These are phyloP conservation scores for Cranoglanis bouderius DNA, from an alignment of 2,113 vertebrate species.

Conservation along the genomic window DNA sequence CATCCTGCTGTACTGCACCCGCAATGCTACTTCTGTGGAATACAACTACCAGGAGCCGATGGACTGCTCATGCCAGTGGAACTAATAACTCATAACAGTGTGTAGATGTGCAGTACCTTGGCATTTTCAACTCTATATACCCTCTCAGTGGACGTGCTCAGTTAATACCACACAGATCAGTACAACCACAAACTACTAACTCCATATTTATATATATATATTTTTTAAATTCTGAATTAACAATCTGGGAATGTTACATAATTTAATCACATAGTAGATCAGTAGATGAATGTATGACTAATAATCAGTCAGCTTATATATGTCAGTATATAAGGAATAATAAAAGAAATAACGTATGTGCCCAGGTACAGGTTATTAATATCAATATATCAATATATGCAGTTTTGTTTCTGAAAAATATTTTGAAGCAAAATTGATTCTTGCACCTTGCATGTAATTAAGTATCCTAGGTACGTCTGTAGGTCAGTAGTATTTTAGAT, in stretches of 20 bases:
- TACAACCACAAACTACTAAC: conserved; percentile 42
- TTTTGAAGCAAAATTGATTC: conserved; percentile 30
- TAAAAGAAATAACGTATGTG: conserved; percentile 15
- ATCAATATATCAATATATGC: conserved; percentile 16
- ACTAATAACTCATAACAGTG: conserved; percentile 67
- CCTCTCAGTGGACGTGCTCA: conserved; percentile 26
- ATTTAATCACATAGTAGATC: conserved; percentile 36
- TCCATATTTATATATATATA: conserved; percentile 26
- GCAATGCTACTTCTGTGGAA: conserved; percentile 86
- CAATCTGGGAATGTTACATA: conserved; percentile 22
- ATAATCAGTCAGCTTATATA: conserved; percentile 17
- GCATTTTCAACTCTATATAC: conserved; percentile 17
- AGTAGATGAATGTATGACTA: conserved; percentile 1
- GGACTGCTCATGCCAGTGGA: conserved; percentile 97
- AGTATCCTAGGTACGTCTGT: neutral
- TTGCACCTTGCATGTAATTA: conserved; percentile 30
- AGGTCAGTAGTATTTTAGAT: conserved; percentile 4
- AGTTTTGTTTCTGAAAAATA: neutral
- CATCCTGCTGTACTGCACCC: conserved; percentile 87
- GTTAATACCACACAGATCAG: conserved; percentile 27
- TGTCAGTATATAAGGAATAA: neutral
- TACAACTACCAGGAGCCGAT: conserved; percentile 89
- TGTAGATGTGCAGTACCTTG: conserved; percentile 22
- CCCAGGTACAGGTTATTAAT: conserved; percentile 21
- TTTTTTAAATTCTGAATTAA: conserved; percentile 30